Base-by-base conservation (phyloP, 1,140 invertebrate species). In the Rhynchophorus ferrugineus region DNA sequence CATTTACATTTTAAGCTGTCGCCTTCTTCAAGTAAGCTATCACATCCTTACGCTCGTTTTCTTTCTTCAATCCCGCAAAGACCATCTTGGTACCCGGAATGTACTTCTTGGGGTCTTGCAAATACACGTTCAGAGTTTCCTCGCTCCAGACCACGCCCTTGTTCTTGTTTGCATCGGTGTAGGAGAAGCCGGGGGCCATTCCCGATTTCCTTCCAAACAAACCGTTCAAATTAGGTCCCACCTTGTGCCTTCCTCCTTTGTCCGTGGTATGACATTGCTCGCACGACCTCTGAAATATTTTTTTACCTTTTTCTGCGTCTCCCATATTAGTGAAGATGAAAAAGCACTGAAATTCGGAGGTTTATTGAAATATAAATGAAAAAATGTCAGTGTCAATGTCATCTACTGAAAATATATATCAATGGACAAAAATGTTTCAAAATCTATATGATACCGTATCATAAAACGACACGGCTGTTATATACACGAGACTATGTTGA, bases 31-130 rank as follows among this genome's bases (percentile, higher is more conserved):
- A 58, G 53, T 69, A 91, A 13, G 85, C 83, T 63, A 91, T 89
- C 33, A 91, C 61, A 71, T 91, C 83, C 3, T 72, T 75, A 24
- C 88, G 71, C 43, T 91, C 88, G 18, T 79, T 66, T 19, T 71
- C 70, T 62, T 90, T 91, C 66, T 91, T 91, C 3, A 91, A 62
- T 14, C 87, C 87, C 39, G 84, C 81, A 61, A 91, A 91, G 0
- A 90, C 76, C 87, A 90, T 90, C 63, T 91, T 89, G 14, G 87
- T 89, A 16, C 87, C 87, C 9, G 87, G 87, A 63, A 91, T 89
- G 67, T 75, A 87, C 62, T 87, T 89, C 69, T 89, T 90, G 0
- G 87, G 87, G 67, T 90, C 82, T 58, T 78, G 75, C 14, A 90
- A 68, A 62, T 91, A 91, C 24, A 74, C 73, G 60, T 77, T 78